A percentile compares a stretch with the other conserved stretches of the same genome.
These are phyloP conservation scores for Hypselothyrea guttata DNA, from an alignment of 2,888 invertebrate genomes.

Conservation along the genomic window DNA sequence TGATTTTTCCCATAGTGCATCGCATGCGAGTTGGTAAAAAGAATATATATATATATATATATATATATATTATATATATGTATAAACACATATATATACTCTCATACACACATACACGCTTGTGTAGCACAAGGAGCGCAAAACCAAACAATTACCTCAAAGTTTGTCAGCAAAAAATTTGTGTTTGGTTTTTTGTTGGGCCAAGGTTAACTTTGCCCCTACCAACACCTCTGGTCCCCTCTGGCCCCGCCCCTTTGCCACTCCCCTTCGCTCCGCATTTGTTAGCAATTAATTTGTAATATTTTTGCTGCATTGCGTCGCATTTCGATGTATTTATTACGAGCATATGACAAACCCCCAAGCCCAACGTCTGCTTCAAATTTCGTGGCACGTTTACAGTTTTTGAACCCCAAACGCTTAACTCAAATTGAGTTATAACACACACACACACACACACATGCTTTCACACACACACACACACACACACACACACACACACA, in stretches of 20 bases:
- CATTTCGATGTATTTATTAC: constrained; percentile 36
- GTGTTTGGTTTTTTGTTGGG: constrained; percentile 14
- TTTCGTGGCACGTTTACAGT: constrained; percentile 29
- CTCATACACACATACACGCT: not conserved
- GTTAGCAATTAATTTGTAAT: constrained; percentile 46
- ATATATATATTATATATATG: constrained; percentile 1
- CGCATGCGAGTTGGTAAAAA: constrained; percentile 28
- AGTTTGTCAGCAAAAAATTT: constrained; percentile 53
- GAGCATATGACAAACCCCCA: constrained; percentile 15
- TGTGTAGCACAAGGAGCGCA: not conserved
- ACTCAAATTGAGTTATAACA: constrained; percentile 44
- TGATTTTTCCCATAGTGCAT: too few species aligned
- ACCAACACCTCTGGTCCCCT: not conserved
- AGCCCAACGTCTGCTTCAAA: constrained; percentile 21
- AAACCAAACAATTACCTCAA: constrained; percentile 36
- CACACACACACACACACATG: constrained; percentile 7
- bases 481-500: not conserved
- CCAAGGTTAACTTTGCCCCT: constrained; percentile 10
- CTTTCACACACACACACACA: constrained; percentile 3
- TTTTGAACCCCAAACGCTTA: constrained; percentile 29
- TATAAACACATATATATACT: constrained; percentile 4
- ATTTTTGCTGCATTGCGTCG: constrained; percentile 55
- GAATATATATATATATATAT: constrained; percentile 4
- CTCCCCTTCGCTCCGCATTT: not conserved
- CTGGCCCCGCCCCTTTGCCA: too few species aligned